Evolutionary conservation across 2,113 vertebrate genomes (phyloP), one percentile per base, ranked within the genome.

Genomic region (Kryptolebias marmoratus): DNA sequence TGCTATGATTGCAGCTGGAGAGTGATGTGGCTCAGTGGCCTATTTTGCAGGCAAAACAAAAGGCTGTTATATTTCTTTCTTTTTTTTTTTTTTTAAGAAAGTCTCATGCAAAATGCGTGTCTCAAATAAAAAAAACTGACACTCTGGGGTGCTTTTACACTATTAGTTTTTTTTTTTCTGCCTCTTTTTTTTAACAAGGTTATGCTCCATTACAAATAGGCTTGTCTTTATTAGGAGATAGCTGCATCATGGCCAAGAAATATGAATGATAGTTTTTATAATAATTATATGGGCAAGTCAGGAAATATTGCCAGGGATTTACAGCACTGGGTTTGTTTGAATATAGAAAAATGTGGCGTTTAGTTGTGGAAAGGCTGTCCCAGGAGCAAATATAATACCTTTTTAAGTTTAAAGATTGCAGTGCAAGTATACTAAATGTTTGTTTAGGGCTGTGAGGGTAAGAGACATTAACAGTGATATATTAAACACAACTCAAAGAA

Each of bases 1-100:
- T 68, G 27, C 68, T 75, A 74, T 77, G 76, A 84, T 45, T 73
- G 70, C 73, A 76, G 73, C 73, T 75, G 54, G 64, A 77, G n/a
- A 62, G 66, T 61, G 55, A 58, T 54, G 57, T 11, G 27, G 50
- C 77, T 80, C 71, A 65, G 72, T 70, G 71, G 53, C 64, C 69
- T 71, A 65, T 75, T 84, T 71, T 82, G 68, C 58, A 61, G 61
- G 75, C 18, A 53, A 42, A 73, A 83, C 57, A 71, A 70, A 22
- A 42, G 8, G 39, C 36, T 36, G 36, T 36, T 36, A 22, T 22
- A 22, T 22, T 22, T 22, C 22, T 22, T 22, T 22, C 22, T 22
- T 22, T 22, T 22, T 22, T 22, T 22, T 22, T 22, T 22, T 22
- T 22, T 22, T 22, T 22, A 22, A 22, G 22, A 22, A 22, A 22